Evolutionary conservation across 2,113 vertebrate species (phyloP), one percentile per base, ranked within the genome.

Genomic region (Spilogale gracilis): DNA sequence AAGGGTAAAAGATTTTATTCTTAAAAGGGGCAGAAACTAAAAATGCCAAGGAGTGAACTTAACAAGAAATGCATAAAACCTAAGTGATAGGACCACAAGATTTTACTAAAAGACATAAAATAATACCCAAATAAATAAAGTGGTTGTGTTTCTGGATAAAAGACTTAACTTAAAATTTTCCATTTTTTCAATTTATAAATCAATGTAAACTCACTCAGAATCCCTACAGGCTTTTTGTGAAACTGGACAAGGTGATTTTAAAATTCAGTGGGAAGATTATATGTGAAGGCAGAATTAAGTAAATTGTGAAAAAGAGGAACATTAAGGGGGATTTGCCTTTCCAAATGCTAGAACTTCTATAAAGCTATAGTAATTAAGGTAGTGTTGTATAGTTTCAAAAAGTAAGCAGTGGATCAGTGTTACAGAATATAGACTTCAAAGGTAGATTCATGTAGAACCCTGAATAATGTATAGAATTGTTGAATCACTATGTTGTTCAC

Each of bases 161-260:
- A 96, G 25, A 79, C 85, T 91, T 88, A 83, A 78, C n/a, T 61
- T 80, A 43, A 43, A 38, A 30, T 92, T 94, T 63, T 93, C n/a
- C 89, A 1, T 93, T 89, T 54, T 38, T 38, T 54, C 5, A 71
- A 38, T 56, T 79, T 95, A 71, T 89, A 84, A 89, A 58, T 79
- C 56, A 61, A 6, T 43, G 3, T 95, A 84, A 95, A 89, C 38
- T 43, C 45, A 71, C 43, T 85, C 30, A 73, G 25, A 95, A 50
- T 52, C n/a, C 17, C 45, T 48, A 6, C 5, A 89, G 11, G 25
- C 60, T 16, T 61, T 94, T 78, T 78, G 52, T n/a, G 17, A 45
- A 89, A 56, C 25, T 56, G 9, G 21, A 63, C n/a, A 52, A 91
- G 61, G 25, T 82, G 9, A 71, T 56, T 84, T 71, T 84, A 92